phyloP scores from a whole-genome alignment of 2,888 invertebrate species.

The Lordiphosa andalusiaca region DNA sequence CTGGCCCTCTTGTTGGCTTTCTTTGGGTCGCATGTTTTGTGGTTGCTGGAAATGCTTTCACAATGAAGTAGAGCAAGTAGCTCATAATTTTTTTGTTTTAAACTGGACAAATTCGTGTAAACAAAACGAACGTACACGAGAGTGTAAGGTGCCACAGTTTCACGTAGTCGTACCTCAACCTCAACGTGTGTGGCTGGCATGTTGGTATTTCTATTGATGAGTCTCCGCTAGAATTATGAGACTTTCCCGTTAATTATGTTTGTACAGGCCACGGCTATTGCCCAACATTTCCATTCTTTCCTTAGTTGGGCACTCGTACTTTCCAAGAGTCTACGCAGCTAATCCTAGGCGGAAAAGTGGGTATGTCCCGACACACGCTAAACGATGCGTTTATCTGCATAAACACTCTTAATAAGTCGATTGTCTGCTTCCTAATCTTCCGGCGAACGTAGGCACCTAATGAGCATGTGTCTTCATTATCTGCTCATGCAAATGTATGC shows the following conservation, averaged over 20 bases:
- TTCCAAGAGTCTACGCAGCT: constrained; percentile 51
- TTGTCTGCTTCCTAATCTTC: constrained; percentile 68
- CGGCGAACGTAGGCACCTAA: constrained; percentile 43
- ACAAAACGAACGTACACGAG: constrained; percentile 40
- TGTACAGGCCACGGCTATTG: constrained; percentile 46
- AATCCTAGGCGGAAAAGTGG: constrained; percentile 72
- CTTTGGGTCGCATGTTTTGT: constrained; percentile 55
- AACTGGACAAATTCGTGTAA: constrained; percentile 53
- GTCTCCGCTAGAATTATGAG: constrained; percentile 36
- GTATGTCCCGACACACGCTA: constrained; percentile 77
- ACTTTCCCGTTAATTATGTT: constrained; percentile 57
- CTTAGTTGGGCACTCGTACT: constrained; percentile 37
- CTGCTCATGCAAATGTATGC: constrained; percentile 52
- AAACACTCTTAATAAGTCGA: constrained; percentile 76
- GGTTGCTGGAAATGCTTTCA: constrained; percentile 67
- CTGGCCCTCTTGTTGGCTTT: constrained; percentile 67
- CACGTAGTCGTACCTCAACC: constrained; percentile 18
- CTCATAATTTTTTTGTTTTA: constrained; percentile 25
- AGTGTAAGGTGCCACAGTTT: constrained; percentile 45
- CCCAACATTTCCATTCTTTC: constrained; percentile 45
- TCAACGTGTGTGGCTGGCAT: constrained; percentile 59
- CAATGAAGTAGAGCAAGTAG: constrained; percentile 17
- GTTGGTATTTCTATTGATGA: constrained; percentile 48
- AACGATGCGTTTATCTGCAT: constrained; percentile 77
- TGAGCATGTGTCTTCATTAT: constrained; percentile 58